These are phyloP conservation scores for Trileptium ribeirensis DNA, from an alignment of 2,888 invertebrate genomes.

Conservation along the genomic window DNA sequence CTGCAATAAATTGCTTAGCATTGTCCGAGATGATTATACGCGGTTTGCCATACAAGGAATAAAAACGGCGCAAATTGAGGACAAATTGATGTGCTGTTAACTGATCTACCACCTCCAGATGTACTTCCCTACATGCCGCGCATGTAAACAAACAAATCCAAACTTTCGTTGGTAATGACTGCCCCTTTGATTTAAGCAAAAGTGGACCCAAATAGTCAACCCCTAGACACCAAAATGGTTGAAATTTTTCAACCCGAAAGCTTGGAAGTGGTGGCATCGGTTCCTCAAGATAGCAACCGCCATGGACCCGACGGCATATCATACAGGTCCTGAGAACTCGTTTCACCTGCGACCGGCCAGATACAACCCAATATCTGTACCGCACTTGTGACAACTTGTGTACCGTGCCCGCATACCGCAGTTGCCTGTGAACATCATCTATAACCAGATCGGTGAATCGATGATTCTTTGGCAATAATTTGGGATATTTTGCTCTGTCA, in stretches of 20 bases:
- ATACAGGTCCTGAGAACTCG: too few relatives aligned
- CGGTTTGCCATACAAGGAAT: constrained; percentile 42
- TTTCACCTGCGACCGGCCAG: too few relatives aligned
- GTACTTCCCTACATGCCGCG: constrained; percentile 9
- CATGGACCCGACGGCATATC: too few relatives aligned
- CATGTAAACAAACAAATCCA: constrained; percentile 24
- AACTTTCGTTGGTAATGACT: neutral
- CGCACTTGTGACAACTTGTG: too few relatives aligned
- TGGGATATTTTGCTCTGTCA: too few relatives aligned
- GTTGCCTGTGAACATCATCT: too few relatives aligned
- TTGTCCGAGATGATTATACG: constrained; percentile 50
- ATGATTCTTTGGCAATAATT: too few relatives aligned
- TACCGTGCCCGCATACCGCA: too few relatives aligned
- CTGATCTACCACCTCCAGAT: constrained; percentile 24
- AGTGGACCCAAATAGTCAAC: constrained; percentile 15
- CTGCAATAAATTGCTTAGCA: constrained; percentile 48
- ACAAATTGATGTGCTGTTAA: constrained; percentile 47
- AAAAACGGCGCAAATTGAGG: constrained; percentile 45
- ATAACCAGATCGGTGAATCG: too few relatives aligned
- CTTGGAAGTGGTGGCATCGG: neutral
- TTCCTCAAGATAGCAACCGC: neutral
- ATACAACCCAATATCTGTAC: too few relatives aligned
- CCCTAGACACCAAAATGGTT: neutral
- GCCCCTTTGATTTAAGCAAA: neutral
- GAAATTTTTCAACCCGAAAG: neutral